A percentile compares a stretch with the other conserved stretches of the same genome.
Evolutionary conservation across 2,797 vertebrate species (phyloP).

Genomic region (Bucorvus abyssinicus): DNA sequence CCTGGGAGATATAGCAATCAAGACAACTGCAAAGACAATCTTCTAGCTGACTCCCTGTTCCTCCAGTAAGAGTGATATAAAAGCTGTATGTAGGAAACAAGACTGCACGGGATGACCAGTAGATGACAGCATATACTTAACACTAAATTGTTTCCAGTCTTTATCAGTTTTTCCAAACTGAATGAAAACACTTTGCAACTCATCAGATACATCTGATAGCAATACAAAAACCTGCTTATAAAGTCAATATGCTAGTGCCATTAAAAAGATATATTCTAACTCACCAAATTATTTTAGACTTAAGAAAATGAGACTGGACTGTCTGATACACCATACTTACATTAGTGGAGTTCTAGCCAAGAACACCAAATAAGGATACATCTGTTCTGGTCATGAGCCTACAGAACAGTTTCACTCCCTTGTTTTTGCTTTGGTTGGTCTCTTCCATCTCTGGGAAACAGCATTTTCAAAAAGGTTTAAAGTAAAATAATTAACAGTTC

Average conservation of each 20-base stretch:
- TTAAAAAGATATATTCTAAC: neutral
- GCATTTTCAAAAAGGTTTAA: neutral
- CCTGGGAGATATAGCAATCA: neutral
- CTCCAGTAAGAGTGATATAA: neutral
- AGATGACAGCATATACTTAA: slow-evolving; percentile 32
- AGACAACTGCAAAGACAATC: neutral
- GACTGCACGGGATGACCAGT: neutral
- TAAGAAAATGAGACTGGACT: neutral
- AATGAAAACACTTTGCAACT: neutral
- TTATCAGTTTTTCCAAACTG: neutral
- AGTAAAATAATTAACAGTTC: neutral
- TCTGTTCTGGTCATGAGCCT: neutral
- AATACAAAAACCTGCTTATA: neutral
- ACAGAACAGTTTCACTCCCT: neutral
- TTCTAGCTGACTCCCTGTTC: neutral
- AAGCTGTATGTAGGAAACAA: neutral
- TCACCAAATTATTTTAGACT: neutral
- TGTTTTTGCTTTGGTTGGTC: neutral
- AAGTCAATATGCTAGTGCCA: neutral
- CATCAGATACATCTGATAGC: neutral
- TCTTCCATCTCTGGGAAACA: neutral
- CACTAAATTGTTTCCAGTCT: neutral
- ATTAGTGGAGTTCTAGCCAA: neutral
- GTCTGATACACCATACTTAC: neutral
- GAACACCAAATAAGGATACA: neutral